phyloP scores from a whole-genome alignment of 2,888 invertebrate species.

The Hololepta plana region DNA sequence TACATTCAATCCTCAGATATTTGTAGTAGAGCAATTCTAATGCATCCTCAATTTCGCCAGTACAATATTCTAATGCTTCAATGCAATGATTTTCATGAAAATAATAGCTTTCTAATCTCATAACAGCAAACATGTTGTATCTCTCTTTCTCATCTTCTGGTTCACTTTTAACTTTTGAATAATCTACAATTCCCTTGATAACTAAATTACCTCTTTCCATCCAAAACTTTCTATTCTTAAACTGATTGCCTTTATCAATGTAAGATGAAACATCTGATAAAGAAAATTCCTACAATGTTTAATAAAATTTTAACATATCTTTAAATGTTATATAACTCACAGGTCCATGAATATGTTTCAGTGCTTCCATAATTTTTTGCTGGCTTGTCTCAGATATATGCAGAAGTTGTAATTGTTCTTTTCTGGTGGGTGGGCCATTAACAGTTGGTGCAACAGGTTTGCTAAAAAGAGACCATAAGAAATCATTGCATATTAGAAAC shows the following conservation, averaged over 20 bases:
- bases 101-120: constrained; percentile 59
- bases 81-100: constrained; percentile 56
- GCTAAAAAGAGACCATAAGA: constrained; percentile 7
- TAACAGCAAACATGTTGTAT: constrained; percentile 48
- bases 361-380: constrained; percentile 52
- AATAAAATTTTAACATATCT: not conserved
- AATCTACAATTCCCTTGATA: constrained; percentile 53
- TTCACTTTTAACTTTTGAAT: constrained; percentile 38
- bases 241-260: constrained; percentile 46
- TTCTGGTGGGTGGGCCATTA: constrained; percentile 28
- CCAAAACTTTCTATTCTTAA: constrained; percentile 58
- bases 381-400: constrained; percentile 49
- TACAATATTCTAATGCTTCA: constrained; percentile 51
- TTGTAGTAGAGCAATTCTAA: constrained; percentile 50
- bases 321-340: constrained; percentile 27
- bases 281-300: constrained; percentile 28
- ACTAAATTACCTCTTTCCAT: constrained; percentile 57
- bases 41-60: constrained; percentile 51
- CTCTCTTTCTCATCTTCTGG: constrained; percentile 42
- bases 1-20: constrained; percentile 34
- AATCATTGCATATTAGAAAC: constrained; percentile 4
- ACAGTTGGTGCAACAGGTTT: constrained; percentile 6
- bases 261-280: constrained; percentile 29
- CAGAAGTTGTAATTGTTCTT: constrained; percentile 59
- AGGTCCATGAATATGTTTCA: constrained; percentile 57